Evolutionary conservation across 1,140 invertebrate species (phyloP).

Genomic region (Pseudomyrmex pallidus): DNA sequence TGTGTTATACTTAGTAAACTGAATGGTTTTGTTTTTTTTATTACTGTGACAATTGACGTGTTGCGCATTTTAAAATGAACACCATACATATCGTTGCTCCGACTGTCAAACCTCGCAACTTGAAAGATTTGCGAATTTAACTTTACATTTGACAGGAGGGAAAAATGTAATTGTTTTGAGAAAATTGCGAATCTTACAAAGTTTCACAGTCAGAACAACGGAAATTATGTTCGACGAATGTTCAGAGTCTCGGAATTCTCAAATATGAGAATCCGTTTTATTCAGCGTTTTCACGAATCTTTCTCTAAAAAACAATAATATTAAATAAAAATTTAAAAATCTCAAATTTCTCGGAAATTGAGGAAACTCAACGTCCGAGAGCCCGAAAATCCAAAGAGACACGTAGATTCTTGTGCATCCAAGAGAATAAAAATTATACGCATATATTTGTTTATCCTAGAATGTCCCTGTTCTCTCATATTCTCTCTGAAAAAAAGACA

Average conservation of each 20-base stretch:
- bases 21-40: too few relatives aligned
- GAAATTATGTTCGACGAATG: background rate
- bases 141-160: background rate
- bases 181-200: constrained; percentile 36
- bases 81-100: background rate
- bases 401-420: constrained; percentile 7
- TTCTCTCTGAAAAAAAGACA: constrained; percentile 42
- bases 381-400: constrained; percentile 12
- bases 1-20: too few relatives aligned
- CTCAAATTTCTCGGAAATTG: background rate
- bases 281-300: constrained; percentile 1
- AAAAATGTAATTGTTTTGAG: constrained; percentile 3
- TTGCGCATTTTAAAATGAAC: constrained; percentile 22
- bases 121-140: constrained; percentile 8
- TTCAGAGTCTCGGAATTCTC: constrained; percentile 42
- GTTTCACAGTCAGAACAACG: constrained; percentile 26
- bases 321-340: constrained; percentile 21
- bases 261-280: background rate
- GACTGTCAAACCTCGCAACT: constrained; percentile 20
- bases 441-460: constrained; percentile 2
- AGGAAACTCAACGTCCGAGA: background rate
- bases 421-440: constrained; percentile 6
- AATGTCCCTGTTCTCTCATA: background rate
- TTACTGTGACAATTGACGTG: background rate
- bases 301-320: too few relatives aligned